These are phyloP conservation scores for Chrysomela aeneicollis DNA, from an alignment of 2,888 invertebrate species.

Conservation along the genomic window DNA sequence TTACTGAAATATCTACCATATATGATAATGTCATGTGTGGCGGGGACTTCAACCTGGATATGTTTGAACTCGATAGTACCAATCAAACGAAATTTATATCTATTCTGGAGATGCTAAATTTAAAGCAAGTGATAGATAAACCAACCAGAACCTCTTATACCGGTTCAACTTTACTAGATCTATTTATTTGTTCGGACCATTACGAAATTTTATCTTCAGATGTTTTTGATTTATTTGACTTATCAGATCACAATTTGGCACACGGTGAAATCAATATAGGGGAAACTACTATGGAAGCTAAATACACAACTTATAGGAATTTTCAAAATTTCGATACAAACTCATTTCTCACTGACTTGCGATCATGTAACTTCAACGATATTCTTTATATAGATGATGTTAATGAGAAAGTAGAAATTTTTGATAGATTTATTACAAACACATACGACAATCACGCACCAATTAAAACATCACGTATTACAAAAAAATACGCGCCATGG, in stretches of 20 bases:
- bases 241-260: constrained; percentile 3
- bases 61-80: constrained; percentile 1
- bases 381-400: constrained; percentile 11
- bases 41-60: constrained; percentile 11
- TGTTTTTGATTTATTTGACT: constrained; percentile 9
- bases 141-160: constrained; percentile 1
- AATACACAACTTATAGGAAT: neutral
- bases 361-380: constrained; percentile 1
- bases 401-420: constrained; percentile 3
- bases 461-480: neutral
- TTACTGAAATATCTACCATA: constrained; percentile 3
- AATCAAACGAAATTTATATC: neutral
- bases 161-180: constrained; percentile 8
- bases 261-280: neutral
- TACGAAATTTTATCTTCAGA: constrained; percentile 1
- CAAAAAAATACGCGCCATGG: constrained; percentile 8
- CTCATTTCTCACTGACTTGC: constrained; percentile 7
- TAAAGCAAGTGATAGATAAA: constrained; percentile 1
- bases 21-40: constrained; percentile 11
- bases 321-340: neutral
- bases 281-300: neutral
- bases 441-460: neutral
- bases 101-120: neutral
- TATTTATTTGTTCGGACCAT: constrained; percentile 4
- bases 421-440: constrained; percentile 7